A percentile compares a stretch with the other conserved stretches of the same genome.
These are phyloP conservation scores for Anguilla japonica DNA, from an alignment of 2,113 vertebrate species.

Conservation along the genomic window DNA sequence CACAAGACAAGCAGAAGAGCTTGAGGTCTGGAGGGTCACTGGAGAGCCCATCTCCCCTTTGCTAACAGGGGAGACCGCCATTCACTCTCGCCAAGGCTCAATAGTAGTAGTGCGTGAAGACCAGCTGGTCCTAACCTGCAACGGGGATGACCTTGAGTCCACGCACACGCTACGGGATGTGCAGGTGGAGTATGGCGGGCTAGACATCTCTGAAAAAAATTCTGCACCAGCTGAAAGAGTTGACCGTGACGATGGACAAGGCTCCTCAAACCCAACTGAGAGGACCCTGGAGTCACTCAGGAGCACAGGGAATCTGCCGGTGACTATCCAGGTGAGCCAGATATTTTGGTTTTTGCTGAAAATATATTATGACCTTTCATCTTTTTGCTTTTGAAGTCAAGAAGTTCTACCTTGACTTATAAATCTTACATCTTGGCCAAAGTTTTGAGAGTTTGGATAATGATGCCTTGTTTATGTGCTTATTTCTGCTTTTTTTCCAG, in stretches of 20 bases:
- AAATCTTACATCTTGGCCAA: too few relatives aligned
- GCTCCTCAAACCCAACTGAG: neutral
- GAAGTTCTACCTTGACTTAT: too few relatives aligned
- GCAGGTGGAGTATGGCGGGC: neutral
- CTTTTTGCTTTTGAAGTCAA: too few relatives aligned
- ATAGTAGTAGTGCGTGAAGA: slow-evolving; percentile 59
- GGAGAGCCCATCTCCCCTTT: slow-evolving; percentile 28
- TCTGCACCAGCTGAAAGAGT: neutral
- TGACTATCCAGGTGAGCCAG: slow-evolving; percentile 14
- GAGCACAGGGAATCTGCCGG: neutral
- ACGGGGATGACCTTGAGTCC: slow-evolving; percentile 46
- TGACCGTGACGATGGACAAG: neutral
- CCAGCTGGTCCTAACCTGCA: slow-evolving; percentile 63
- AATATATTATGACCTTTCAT: neutral
- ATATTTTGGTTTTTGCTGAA: neutral
- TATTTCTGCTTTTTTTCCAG: slow-evolving; percentile 38
- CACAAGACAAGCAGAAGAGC: slow-evolving; percentile 59
- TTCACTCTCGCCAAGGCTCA: slow-evolving; percentile 35
- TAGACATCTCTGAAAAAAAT: neutral
- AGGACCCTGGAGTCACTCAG: slow-evolving; percentile 47
- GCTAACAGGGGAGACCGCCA: slow-evolving; percentile 20
- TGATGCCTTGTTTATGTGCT: slow-evolving; percentile 2
- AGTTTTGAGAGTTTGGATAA: neutral
- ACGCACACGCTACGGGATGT: slow-evolving; percentile 52
- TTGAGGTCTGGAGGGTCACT: slow-evolving; percentile 64